Evolutionary conservation across 2,113 vertebrate genomes (phyloP).

Genomic region (Pagrus major): DNA sequence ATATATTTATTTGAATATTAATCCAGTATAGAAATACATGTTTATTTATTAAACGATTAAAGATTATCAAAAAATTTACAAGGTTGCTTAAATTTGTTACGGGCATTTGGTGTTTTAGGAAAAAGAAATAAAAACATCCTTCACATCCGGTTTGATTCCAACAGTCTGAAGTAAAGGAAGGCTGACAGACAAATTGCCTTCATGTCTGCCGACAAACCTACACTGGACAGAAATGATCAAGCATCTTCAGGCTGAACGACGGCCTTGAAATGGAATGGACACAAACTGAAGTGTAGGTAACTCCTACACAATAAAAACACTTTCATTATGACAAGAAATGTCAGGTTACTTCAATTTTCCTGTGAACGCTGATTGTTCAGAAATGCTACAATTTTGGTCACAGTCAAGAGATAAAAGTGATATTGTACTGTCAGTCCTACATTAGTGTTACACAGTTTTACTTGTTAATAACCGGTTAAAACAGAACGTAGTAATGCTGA

Average conservation of each 20-base stretch:
- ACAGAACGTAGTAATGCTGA: not conserved
- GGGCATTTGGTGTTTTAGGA: constrained; percentile 17
- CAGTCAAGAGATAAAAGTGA: constrained; percentile 5
- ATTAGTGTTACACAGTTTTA: not conserved
- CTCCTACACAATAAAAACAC: not conserved
- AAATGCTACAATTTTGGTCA: not conserved
- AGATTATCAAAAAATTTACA: not conserved
- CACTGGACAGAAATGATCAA: not conserved
- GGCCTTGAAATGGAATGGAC: constrained; percentile 34
- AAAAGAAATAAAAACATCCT: constrained; percentile 15
- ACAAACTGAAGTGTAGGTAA: constrained; percentile 10
- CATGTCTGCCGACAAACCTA: not conserved
- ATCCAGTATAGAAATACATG: constrained; percentile 32
- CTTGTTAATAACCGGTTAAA: constrained; percentile 19
- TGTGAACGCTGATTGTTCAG: constrained; percentile 3
- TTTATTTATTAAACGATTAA: constrained; percentile 29
- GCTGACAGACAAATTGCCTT: not conserved
- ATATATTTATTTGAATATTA: constrained; percentile 64
- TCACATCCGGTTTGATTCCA: constrained; percentile 4
- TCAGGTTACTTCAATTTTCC: not conserved
- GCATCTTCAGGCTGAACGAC: not conserved
- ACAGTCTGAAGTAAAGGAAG: not conserved
- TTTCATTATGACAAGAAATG: not conserved
- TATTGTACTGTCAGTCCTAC: not conserved
- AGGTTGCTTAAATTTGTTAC: constrained; percentile 12